Base-by-base conservation (phyloP, 2,888 invertebrate species). In the Pediacus dermestoides region DNA sequence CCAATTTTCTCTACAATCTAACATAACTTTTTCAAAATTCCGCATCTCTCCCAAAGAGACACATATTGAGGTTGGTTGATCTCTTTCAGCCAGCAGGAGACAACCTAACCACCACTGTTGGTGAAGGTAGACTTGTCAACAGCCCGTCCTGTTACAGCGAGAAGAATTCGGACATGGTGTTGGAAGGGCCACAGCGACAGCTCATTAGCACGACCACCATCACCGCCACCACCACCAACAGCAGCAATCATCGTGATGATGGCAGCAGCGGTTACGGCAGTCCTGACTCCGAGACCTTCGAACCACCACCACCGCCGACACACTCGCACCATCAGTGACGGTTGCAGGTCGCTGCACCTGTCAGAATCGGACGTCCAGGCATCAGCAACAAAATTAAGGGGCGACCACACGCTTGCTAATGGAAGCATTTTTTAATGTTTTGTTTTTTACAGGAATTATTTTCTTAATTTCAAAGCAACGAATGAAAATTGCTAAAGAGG, bases 241-340 rank as follows among this genome's bases (percentile, higher is more conserved):
- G 70, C 22, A 48, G 8, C 25, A 31, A 39, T 35, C 59, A 52
- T 39, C 57, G 69, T 16, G 85, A 85, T 57, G 86, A 85, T 66
- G 82, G 82, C 13, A 84, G 84, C 59, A 85, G 84, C 65, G 86
- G 86, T 2, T 86, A 86, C 71, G 85, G 85, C 56, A 85, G 85
- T 68, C 85, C 86, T 15, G 82, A 83, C 66, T 81, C 82, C 8
- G 80, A 81, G 53, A 80, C 80, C 18, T 73, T 74, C 56, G 75
- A 75, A 39, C 55, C 65, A 36, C 53, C 75, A 70, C 58, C 52
- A 6, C n/a, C n/a, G 4, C n/a, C 3, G 8, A 41, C 44, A n/a
- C 46, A 43, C 16, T 58, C 57, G 26, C 61, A 63, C 58, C 63
- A 63, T 61, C 64, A 55, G 32, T 49, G 51, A 42, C 54, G 35